phyloP scores from a whole-genome alignment of 2,797 vertebrate species.

The Phalanger gymnotis region DNA sequence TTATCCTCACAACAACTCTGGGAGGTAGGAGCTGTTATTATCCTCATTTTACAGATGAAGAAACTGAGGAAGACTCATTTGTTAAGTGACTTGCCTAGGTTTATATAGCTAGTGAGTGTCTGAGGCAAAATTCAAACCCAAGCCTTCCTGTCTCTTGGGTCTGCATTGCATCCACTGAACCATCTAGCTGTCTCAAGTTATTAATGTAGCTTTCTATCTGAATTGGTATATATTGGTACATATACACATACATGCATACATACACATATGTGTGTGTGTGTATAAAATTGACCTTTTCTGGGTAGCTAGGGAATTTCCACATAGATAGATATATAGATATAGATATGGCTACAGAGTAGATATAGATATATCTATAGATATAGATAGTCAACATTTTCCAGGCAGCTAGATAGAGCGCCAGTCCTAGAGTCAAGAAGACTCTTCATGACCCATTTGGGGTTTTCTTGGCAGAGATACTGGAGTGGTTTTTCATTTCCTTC shows the following conservation, averaged over 20 bases:
- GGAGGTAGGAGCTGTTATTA: not conserved
- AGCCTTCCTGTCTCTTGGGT: not conserved
- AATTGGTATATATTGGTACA: not conserved
- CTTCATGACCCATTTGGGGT: not conserved
- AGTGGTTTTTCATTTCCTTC: not conserved
- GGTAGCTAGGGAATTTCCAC: too few relatives aligned
- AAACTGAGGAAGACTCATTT: not conserved
- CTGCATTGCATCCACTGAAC: not conserved
- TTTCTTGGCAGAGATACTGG: not conserved
- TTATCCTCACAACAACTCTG: too few relatives aligned
- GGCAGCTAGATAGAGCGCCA: not conserved
- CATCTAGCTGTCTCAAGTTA: not conserved
- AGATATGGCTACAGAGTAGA: too few relatives aligned
- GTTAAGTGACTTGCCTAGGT: not conserved
- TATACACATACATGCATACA: too few relatives aligned
- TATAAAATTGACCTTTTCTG: too few relatives aligned
- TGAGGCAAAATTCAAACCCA: not conserved
- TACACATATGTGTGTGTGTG: too few relatives aligned
- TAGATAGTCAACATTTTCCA: too few relatives aligned
- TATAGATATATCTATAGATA: too few relatives aligned
- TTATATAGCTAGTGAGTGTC: not conserved
- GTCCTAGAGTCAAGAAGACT: not conserved
- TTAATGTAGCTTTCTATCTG: not conserved
- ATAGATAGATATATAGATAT: too few relatives aligned
- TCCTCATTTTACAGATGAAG: not conserved